These are phyloP conservation scores for Pachliopta kotzebuea DNA, from an alignment of 2,888 invertebrate genomes.

Conservation along the genomic window DNA sequence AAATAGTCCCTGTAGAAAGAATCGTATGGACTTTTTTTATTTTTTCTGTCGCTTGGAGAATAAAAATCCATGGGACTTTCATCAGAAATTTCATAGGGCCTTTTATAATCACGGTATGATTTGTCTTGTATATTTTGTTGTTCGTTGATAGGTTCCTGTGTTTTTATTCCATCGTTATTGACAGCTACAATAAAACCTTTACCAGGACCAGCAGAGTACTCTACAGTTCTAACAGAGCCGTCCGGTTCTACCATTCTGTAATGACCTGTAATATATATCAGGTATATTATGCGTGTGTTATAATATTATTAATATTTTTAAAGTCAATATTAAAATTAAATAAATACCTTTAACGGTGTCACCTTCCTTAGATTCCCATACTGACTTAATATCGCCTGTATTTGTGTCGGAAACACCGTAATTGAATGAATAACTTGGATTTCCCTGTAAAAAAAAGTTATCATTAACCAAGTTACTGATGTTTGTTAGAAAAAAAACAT, in stretches of 20 bases:
- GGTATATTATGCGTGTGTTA: neutral
- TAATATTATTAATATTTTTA: too few species aligned
- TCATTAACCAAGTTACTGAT: slow-evolving; percentile 46
- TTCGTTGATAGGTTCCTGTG: slow-evolving; percentile 33
- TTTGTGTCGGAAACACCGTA: slow-evolving; percentile 82
- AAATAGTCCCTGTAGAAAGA: slow-evolving; percentile 51
- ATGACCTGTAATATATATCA: slow-evolving; percentile 62
- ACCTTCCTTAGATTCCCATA: slow-evolving; percentile 83
- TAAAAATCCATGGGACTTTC: slow-evolving; percentile 54
- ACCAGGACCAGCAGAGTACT: slow-evolving; percentile 81
- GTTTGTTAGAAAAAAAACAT: slow-evolving; percentile 42
- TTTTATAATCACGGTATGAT: slow-evolving; percentile 61
- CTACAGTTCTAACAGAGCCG: slow-evolving; percentile 81
- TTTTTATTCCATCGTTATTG: slow-evolving; percentile 66
- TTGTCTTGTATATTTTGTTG: slow-evolving; percentile 51
- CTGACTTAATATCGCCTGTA: slow-evolving; percentile 82
- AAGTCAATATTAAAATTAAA: neutral
- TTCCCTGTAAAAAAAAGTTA: slow-evolving; percentile 56
- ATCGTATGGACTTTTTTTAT: slow-evolving; percentile 52
- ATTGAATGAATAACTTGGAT: slow-evolving; percentile 81
- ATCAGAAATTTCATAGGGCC: slow-evolving; percentile 60
- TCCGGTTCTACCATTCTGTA: slow-evolving; percentile 86
- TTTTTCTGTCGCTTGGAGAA: slow-evolving; percentile 46
- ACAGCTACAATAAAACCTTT: slow-evolving; percentile 81
- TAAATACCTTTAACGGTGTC: slow-evolving; percentile 77